Evolutionary conservation across 2,888 invertebrate genomes (phyloP), one percentile per base, ranked within the genome.

Genomic region (Drosophila yooni): DNA sequence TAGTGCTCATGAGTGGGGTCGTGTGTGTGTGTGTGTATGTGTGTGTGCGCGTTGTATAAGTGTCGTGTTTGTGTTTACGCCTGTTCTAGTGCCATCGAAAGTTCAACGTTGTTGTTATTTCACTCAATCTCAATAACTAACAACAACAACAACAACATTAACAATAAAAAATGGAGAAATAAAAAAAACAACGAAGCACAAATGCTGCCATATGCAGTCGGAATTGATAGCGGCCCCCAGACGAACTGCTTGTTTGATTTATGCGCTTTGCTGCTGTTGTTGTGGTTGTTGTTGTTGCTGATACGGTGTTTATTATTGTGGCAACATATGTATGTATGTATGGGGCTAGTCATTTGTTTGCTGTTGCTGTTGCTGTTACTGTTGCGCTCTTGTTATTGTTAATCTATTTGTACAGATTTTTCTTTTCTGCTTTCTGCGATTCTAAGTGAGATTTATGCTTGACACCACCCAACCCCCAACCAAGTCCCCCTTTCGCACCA

Each of bases 401-500:
- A 86, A 85, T 88, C 85, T 86, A 86, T 85, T 88, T 88, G 85
- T 72, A 79, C 79, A 79, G 82, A 79, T 82, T 83, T 81, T 70
- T 53, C 50, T 57, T 60, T 51, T 63, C 63, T 60, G 63, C 59
- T 56, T 46, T 50, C 18, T 38, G 67, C 79, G 62, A 59, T 38
- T 70, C 73, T 76, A 88, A 86, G 86, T 84, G 79, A 84, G 84
- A 84, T 84, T 84, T 84, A 84, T 84, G 79, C 74, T 59, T 53
- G 40, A 64, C 31, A 21, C 18, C 21, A 46, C 36, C 34, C 38
- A 31, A 27, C 25, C 52, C 10, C n/a, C 56, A 1, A 33, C 11
- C 33, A 33, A 33, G 33, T 11, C 5, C 8, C 4, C 34, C 15
- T 34, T 13, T 38, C 56, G 29, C 40, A 52, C 21, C 25, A 33